Evolutionary conservation across 2,113 vertebrate species (phyloP).

Genomic region (Indicator maculatus): DNA sequence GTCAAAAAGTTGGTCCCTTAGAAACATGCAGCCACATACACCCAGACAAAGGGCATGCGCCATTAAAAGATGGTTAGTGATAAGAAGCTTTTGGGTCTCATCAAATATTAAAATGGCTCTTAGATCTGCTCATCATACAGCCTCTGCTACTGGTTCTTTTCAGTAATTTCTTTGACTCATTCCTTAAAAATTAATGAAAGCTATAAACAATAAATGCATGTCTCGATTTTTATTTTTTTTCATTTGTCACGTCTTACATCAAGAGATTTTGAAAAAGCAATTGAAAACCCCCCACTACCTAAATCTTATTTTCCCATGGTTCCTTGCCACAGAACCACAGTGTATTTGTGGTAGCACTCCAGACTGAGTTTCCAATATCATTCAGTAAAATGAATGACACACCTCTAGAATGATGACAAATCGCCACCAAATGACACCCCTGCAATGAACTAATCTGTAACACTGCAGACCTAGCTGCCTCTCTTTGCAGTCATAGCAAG

Average conservation of each 20-base stretch:
- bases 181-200: slow-evolving; percentile 73
- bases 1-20: slow-evolving; percentile 46
- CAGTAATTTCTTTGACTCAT: slow-evolving; percentile 41
- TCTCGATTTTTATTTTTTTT: neutral
- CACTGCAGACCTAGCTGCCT: neutral
- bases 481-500: neutral
- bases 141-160: slow-evolving; percentile 23
- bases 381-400: neutral
- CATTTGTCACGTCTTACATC: neutral
- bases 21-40: slow-evolving; percentile 44
- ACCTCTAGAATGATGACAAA: neutral
- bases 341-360: neutral
- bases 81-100: slow-evolving; percentile 72
- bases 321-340: neutral
- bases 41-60: slow-evolving; percentile 58
- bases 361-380: neutral
- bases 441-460: neutral
- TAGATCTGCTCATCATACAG: slow-evolving; percentile 43
- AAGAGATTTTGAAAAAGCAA: slow-evolving; percentile 28
- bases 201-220: slow-evolving; percentile 36
- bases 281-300: neutral
- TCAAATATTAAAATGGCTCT: slow-evolving; percentile 83
- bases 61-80: slow-evolving; percentile 76
- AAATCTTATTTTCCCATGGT: neutral
- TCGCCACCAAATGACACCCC: neutral